phyloP scores from a whole-genome alignment of 2,888 invertebrate genomes.

The Xylota segnis region DNA sequence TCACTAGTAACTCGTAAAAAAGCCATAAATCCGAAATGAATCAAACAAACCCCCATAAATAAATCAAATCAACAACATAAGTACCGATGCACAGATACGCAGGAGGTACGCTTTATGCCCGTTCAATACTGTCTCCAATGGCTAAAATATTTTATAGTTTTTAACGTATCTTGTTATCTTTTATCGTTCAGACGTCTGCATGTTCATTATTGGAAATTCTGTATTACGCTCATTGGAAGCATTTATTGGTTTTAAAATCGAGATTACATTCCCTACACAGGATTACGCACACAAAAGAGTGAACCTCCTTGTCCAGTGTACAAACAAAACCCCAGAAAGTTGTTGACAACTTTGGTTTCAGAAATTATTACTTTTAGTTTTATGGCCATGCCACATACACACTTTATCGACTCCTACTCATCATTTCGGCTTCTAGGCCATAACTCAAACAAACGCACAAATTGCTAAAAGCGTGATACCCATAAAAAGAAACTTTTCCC shows the following conservation, averaged over 20 bases:
- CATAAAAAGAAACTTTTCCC: slow-evolving; percentile 12
- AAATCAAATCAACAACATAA: not conserved
- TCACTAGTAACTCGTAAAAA: not conserved
- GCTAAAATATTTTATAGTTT: slow-evolving; percentile 9
- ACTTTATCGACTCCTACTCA: slow-evolving; percentile 6
- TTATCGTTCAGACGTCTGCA: slow-evolving; percentile 7
- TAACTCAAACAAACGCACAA: not conserved
- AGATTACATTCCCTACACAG: not conserved
- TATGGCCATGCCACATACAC: not conserved
- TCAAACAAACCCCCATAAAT: slow-evolving; percentile 6
- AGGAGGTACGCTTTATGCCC: slow-evolving; percentile 2
- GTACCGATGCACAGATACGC: slow-evolving; percentile 5
- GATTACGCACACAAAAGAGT: not conserved
- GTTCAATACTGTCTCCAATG: not conserved
- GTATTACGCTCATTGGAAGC: not conserved
- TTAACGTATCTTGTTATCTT: not conserved
- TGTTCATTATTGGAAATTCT: slow-evolving; percentile 6
- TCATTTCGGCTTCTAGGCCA: not conserved
- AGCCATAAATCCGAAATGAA: not conserved
- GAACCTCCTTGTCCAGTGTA: not conserved
- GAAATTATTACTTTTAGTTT: slow-evolving; percentile 31
- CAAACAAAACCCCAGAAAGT: slow-evolving; percentile 15
- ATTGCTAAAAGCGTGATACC: slow-evolving; percentile 1
- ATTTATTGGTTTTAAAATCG: slow-evolving; percentile 21
- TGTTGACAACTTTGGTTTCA: slow-evolving; percentile 18